Evolutionary conservation across 2,797 vertebrate genomes (phyloP), one percentile per base, ranked within the genome.

Genomic region (Myotis findleyi): DNA sequence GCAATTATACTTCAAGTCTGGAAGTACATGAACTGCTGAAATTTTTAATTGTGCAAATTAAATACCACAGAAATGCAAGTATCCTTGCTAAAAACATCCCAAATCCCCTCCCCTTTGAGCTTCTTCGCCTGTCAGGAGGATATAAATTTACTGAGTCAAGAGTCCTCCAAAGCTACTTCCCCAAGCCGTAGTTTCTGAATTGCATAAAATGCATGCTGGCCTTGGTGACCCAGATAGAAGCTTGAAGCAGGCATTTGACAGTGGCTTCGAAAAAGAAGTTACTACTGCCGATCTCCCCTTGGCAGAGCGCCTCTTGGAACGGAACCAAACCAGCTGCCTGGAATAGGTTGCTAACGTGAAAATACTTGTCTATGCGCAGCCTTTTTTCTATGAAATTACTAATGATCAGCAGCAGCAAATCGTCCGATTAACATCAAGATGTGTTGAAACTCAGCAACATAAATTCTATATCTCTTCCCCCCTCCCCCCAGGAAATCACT

Each of bases 171-270:
- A 72, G 86, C 66, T 79, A 20, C 76, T 94, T 95, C 94, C 85
- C 64, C 86, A 89, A 93, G 75, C 75, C 76, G 64, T 62, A 36
- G 47, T 89, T 93, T 93, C 83, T 95, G 94, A 91, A 51, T 95
- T 96, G 89, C 88, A 5, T 87, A 94, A 92, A 81, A 93, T 62
- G 0, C 69, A 62, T 69, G 68, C 66, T 72, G 83, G 96, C 64
- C 92, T 91, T 69, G 25, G 72, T 85, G 89, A 95, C 89, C 85
- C 80, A 96, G 83, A 77, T 82, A 95, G 91, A 94, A 66, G 72
- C 86, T 87, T 81, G 51, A 95, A 95, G 77, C 3, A 9, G 86
- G 66, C 53, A 89, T 96, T 89, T 95, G 89, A 97, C 89, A 97
- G 64, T 93, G 95, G 95, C 95, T 95, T 93, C 57, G 12, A 62